Evolutionary conservation across 2,113 vertebrate genomes (phyloP).

Genomic region (Herpailurus yagouaroundi): DNA sequence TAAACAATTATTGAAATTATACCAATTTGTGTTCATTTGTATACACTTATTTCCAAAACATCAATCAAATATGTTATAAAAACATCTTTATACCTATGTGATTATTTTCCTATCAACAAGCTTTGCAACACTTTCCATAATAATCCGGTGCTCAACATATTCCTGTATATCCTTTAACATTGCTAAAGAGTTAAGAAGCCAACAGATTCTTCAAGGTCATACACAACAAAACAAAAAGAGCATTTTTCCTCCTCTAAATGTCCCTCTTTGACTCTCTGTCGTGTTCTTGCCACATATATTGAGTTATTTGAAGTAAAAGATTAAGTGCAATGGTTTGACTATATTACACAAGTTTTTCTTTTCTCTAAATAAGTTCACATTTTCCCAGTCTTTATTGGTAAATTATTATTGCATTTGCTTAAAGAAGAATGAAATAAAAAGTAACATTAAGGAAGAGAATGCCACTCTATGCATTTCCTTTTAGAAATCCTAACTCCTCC

Average conservation of each 20-base stretch:
- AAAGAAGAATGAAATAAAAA: background rate
- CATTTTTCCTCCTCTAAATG: background rate
- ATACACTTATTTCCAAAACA: background rate
- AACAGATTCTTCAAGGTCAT: background rate
- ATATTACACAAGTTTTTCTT: background rate
- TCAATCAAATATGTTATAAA: background rate
- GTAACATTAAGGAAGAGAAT: background rate
- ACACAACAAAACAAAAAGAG: background rate
- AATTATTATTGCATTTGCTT: background rate
- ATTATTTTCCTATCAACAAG: background rate
- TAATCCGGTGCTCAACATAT: background rate
- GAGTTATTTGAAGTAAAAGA: background rate
- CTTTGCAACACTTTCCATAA: background rate
- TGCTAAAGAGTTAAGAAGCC: background rate
- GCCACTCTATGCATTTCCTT: background rate
- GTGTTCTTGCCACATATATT: background rate
- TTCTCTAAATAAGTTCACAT: constrained; percentile 20
- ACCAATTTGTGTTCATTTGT: background rate
- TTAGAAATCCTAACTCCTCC: background rate
- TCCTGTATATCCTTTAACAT: background rate
- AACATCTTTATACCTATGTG: background rate
- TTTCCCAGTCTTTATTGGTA: background rate
- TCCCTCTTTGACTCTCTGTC: background rate
- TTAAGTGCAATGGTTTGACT: background rate
- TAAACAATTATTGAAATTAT: background rate